Conservation (phyloP, 2,888 invertebrate genomes). For the Omphaloscelis lunosa region DNA sequence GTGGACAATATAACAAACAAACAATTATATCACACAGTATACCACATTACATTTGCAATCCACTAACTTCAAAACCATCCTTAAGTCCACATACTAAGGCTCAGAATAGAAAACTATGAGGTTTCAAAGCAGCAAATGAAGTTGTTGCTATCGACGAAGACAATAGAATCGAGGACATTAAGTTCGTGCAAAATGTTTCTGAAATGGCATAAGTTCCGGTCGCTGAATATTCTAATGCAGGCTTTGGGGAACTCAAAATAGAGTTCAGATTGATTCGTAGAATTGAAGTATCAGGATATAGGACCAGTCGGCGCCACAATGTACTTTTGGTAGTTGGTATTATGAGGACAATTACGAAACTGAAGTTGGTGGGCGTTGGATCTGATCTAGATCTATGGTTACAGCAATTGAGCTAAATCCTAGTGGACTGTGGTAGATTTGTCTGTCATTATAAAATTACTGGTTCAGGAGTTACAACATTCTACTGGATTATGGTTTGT, state of each 20-base stretch:
- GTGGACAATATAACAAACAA: slow-evolving; percentile 82
- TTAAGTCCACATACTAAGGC: slow-evolving; percentile 69
- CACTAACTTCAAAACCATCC: slow-evolving; percentile 43
- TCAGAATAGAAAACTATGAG: slow-evolving; percentile 64
- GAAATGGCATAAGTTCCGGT: slow-evolving; percentile 65
- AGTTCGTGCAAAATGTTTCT: slow-evolving; percentile 68
- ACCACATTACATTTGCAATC: slow-evolving; percentile 57
- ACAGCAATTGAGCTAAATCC: slow-evolving; percentile 70
- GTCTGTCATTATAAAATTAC: slow-evolving; percentile 67
- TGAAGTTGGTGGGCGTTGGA: slow-evolving; percentile 74
- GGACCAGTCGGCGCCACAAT: slow-evolving; percentile 72
- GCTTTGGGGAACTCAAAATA: slow-evolving; percentile 52
- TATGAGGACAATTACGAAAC: slow-evolving; percentile 74
- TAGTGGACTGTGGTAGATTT: slow-evolving; percentile 66
- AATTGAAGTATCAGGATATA: slow-evolving; percentile 72
- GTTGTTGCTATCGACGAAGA: slow-evolving; percentile 70
- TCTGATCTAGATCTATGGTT: slow-evolving; percentile 73
- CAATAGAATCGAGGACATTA: slow-evolving; percentile 81
- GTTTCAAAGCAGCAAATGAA: slow-evolving; percentile 43
- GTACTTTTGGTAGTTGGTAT: slow-evolving; percentile 73
- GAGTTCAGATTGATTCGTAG: slow-evolving; percentile 59
- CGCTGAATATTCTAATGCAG: slow-evolving; percentile 47
- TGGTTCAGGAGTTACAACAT: slow-evolving; percentile 56
- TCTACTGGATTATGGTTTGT: slow-evolving; percentile 55
- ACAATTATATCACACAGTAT: slow-evolving; percentile 79